Base-by-base conservation (phyloP, 2,888 invertebrate species). In the Lasioglossum villosulum region DNA sequence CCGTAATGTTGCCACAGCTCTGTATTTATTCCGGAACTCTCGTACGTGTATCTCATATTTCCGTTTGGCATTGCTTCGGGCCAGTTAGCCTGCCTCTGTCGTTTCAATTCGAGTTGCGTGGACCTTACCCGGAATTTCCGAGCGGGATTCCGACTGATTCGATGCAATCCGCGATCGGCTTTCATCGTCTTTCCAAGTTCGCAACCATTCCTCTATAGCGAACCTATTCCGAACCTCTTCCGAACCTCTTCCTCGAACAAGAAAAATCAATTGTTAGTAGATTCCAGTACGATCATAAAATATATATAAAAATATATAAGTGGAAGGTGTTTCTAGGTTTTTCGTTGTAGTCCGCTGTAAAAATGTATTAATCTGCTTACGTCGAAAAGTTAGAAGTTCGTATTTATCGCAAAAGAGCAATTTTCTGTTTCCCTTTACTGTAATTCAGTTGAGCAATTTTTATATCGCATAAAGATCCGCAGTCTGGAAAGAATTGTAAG, bases 31-130 rank as follows among this genome's bases (percentile, higher is more conserved):
- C 39, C 42, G 79, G 59, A 78, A 75, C 42, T 66, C 42, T 66
- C 74, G 74, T 48, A 48, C 48, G 66, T 73, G 59, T 74, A 81
- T 82, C 75, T 78, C 82, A 74, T 81, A 78, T 86, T 86, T 86
- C 78, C 86, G 78, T 84, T 84, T 75, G n/a, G 39, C 70, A n/a
- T n/a, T 39, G 74, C 78, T 71, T 23, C 68, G n/a, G 82, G 82
- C 63, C 70, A 63, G 78, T 82, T 86, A 79, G 78, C 75, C 79
- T 71, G 76, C 71, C 48, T 71, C 52, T 80, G 79, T 56, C 81
- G 75, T 86, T 78, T 73, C 73, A 30, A 66, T 81, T 73, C 59
- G 19, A 56, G n/a, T 30, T 75, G 16, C 37, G 56, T n/a, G 37
- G 48, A 72, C 66, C 68, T 75, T 66, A 56, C 68, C 56, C 27